Base-by-base conservation (phyloP, 2,797 vertebrate genomes). In the Picus viridis region DNA sequence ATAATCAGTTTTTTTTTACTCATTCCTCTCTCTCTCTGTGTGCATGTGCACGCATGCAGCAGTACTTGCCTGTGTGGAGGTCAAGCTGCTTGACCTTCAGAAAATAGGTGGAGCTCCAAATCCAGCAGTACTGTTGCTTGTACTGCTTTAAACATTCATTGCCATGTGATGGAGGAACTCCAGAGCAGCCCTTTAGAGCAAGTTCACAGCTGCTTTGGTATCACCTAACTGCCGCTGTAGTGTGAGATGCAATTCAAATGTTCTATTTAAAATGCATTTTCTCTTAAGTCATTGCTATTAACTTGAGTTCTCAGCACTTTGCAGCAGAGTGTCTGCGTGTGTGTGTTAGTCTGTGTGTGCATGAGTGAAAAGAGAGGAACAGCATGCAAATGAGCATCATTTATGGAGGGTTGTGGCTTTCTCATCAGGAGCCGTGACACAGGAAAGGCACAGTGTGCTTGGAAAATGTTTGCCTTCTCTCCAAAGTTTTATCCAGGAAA, bases 51-150 rank as follows among this genome's bases (percentile, higher is more conserved):
- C 2, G 2, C 24, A 49, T 8, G 36, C 43, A 67, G 74, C 3
- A 2, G 11, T 3, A 2, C 34, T 8, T 43, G 20, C 43, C 36
- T 24, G 17, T 13, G 57, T 73, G 61, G 32, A 89, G 67, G 29
- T 67, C 77, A 79, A 85, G 41, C 49, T 86, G 43, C 71, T 51
- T 59, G 73, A 95, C 87, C 68, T 92, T 70, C 70, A 73, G 53
- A 79, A 88, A 94, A 70, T 16, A 81, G 71, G 67, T 54, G 74
- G 73, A 89, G 54, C 43, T 88, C 64, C 85, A 83, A 89, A 93
- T 75, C 72, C 79, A 92, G 85, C 89, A 81, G 49, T 43, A 8
- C 16, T 53, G 47, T 20, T 70, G 30, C 81, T 89, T 53, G 53
- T 57, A 18, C 29, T 57, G 59, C 27, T 78, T 75, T 63, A 63